Base-by-base conservation (phyloP, 2,113 vertebrate genomes). In the Cavia porcellus region DNA sequence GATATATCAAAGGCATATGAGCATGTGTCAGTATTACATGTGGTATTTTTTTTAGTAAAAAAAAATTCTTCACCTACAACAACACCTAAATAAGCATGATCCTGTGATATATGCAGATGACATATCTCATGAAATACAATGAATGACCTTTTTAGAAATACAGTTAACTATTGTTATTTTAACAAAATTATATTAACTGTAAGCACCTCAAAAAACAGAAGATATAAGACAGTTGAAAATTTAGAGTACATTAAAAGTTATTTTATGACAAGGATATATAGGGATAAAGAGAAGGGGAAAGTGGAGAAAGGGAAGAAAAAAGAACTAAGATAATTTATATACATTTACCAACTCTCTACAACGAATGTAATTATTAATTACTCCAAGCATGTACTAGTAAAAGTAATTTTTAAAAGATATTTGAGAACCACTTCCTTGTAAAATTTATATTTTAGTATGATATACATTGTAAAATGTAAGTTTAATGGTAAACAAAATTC, bases 131-230 rank as follows among this genome's bases (percentile, higher is more conserved):
- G 50, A 91, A 94, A 90, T 79, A 55, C 4, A 61, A 68, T 62
- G 38, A 93, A 89, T 57, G 30, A 93, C 12, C 62, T 57, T 52
- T 75, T 61, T 3, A 77, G 28, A 96, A 74, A 79, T 22, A 97
- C 2, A 96, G 22, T 20, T 66, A 88, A 88, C 66, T 93, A 75
- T 0, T 68, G 66, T 30, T 1, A 50, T 32, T 4, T 80, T 92
- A 12, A 45, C 55, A 80, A 97, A 97, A 94, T 89, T 82, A 82
- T 10, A 35, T 82, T 52, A 80, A 88, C 11, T 50, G 90, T 84
- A 91, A 92, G 91, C 28, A 50, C 25, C 85, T 97, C 82, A 92
- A 86, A 92, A 89, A 35, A 62, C 25, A 64, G 82, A 81, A 38
- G 79, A 57, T 90, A 88, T 38, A 83, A 47, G 5, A 93, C 24